Percentiles rank a stretch among this genome's conserved stretches.
phyloP scores from a whole-genome alignment of 2,113 vertebrate species.

The Stegastes partitus region DNA sequence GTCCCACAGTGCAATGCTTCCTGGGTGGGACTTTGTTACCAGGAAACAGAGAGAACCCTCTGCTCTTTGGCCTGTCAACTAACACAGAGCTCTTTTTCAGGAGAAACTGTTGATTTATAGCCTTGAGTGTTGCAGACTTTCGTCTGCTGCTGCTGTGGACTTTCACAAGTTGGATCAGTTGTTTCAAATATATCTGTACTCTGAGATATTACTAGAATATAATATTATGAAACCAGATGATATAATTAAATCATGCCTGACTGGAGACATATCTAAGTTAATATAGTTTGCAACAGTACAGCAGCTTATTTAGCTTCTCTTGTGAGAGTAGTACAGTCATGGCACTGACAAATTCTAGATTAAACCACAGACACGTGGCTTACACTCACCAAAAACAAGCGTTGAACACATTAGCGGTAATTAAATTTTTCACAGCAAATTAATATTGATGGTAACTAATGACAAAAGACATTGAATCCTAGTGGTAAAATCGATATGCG shows the following conservation, averaged over 20 bases:
- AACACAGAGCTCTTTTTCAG: slow-evolving; percentile 28
- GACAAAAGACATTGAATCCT: neutral
- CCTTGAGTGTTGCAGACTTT: neutral
- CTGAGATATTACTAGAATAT: neutral
- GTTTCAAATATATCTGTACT: neutral
- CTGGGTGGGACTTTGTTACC: slow-evolving; percentile 53
- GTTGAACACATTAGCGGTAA: neutral
- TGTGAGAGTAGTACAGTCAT: too few species aligned
- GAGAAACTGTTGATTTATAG: slow-evolving; percentile 37
- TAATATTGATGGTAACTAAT: neutral
- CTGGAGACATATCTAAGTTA: neutral
- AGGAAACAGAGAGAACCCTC: slow-evolving; percentile 48
- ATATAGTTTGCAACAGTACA: neutral
- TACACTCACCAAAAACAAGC: neutral
- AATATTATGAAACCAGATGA: neutral
- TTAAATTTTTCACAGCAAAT: neutral
- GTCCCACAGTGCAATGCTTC: slow-evolving; percentile 52
- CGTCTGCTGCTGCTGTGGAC: slow-evolving; percentile 12
- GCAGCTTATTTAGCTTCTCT: neutral
- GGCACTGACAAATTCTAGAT: neutral
- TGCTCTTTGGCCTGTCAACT: slow-evolving; percentile 19
- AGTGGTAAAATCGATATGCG: neutral
- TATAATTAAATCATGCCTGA: neutral
- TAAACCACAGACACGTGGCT: neutral
- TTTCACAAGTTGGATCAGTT: neutral